A percentile compares a stretch with the other conserved stretches of the same genome.
These are phyloP conservation scores for Oligia fasciuncula DNA, from an alignment of 2,888 invertebrate species.

Conservation along the genomic window DNA sequence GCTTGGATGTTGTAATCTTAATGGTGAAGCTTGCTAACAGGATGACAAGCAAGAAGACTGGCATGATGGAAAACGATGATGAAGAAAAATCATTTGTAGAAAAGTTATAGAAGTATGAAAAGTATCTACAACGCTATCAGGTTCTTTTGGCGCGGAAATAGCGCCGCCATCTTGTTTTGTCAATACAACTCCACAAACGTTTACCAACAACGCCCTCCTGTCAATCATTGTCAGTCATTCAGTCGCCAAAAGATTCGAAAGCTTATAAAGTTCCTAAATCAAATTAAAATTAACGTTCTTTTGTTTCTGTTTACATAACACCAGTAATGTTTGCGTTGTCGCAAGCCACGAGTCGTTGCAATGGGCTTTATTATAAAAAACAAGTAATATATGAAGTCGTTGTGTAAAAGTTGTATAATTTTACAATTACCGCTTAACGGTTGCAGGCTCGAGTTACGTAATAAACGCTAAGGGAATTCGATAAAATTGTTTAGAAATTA, in stretches of 20 bases:
- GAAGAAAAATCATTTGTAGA: background rate
- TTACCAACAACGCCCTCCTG: background rate
- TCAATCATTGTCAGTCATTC: too few relatives aligned
- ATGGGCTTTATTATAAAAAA: constrained; percentile 44
- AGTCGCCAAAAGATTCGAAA: background rate
- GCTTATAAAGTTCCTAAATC: constrained; percentile 2
- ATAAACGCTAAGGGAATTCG: constrained; percentile 28
- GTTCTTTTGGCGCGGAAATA: background rate
- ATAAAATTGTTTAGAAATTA: constrained; percentile 32
- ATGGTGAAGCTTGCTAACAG: background rate
- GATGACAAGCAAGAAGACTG: background rate
- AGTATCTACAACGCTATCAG: background rate
- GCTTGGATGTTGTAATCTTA: background rate
- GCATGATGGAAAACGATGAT: background rate
- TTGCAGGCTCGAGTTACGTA: constrained; percentile 44
- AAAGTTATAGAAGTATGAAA: background rate
- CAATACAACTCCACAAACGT: background rate
- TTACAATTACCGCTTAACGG: constrained; percentile 51
- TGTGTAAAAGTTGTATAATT: constrained; percentile 57
- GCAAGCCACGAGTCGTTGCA: constrained; percentile 13
- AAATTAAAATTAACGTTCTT: background rate
- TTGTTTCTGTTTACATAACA: constrained; percentile 27
- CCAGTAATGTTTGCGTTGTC: background rate
- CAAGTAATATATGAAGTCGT: constrained; percentile 39
- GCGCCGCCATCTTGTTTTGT: background rate